A percentile compares a stretch with the other conserved stretches of the same genome.
Conservation (phyloP, 92 coral and sea anemone species). For the Paragorgia papillata region DNA sequence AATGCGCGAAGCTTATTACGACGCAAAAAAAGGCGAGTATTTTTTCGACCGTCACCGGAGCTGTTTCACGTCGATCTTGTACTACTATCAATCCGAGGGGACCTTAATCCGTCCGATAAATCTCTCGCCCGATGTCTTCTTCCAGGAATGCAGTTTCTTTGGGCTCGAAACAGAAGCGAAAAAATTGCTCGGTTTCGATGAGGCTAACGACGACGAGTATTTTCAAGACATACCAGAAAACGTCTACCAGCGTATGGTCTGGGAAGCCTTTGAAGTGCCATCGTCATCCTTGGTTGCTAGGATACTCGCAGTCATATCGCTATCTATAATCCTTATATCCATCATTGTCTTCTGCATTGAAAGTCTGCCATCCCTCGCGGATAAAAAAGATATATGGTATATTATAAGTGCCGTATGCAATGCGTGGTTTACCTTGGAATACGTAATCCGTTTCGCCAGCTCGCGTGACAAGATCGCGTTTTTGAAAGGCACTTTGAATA, state of each 20-base stretch:
- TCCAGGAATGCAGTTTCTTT: slow-evolving; percentile 85
- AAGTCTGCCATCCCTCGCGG: slow-evolving; percentile 73
- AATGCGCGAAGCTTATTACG: slow-evolving; percentile 71
- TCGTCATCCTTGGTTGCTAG: slow-evolving; percentile 77
- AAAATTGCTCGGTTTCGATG: slow-evolving; percentile 59
- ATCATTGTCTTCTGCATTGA: slow-evolving; percentile 91
- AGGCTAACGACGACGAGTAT: slow-evolving; percentile 25
- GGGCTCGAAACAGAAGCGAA: slow-evolving; percentile 81
- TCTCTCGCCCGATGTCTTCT: slow-evolving; percentile 76
- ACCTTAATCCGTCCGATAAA: slow-evolving; percentile 78
- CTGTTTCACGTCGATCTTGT: slow-evolving; percentile 89
- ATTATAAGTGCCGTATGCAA: slow-evolving; percentile 80
- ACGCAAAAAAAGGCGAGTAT: slow-evolving; percentile 73
- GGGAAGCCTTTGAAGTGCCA: slow-evolving; percentile 83
- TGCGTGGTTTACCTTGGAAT: slow-evolving; percentile 90
- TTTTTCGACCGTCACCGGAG: slow-evolving; percentile 97
- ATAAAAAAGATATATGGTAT: slow-evolving; percentile 56
- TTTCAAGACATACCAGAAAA: slow-evolving; percentile 70
- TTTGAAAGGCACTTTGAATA: slow-evolving; percentile 74
- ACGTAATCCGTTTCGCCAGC: slow-evolving; percentile 68
- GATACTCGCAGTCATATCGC: slow-evolving; percentile 72
- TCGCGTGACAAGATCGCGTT: slow-evolving; percentile 77
- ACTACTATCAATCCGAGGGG: slow-evolving; percentile 94
- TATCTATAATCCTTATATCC: slow-evolving; percentile 73
- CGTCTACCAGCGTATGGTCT: slow-evolving; percentile 57